Base-by-base conservation (phyloP, 53 echinoderm and acorn worm species). In the Actinopyga echinites region DNA sequence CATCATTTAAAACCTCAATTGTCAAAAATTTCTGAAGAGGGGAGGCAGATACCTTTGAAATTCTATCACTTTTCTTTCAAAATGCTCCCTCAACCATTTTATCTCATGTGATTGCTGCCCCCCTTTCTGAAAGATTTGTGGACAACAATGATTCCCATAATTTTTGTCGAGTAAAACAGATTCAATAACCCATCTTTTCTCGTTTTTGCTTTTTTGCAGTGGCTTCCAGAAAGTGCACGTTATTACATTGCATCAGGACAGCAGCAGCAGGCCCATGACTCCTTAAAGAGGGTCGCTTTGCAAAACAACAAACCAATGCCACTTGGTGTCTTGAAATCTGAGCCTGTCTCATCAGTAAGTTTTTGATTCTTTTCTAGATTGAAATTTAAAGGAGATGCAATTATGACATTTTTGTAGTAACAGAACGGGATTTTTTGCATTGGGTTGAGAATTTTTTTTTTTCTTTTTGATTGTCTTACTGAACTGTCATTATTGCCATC, bases 151-250 rank as follows among this genome's bases (percentile, higher is more conserved):
- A n/a, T n/a, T n/a, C n/a, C n/a, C n/a, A n/a, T n/a, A n/a, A n/a
- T n/a, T n/a, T n/a, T n/a, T n/a, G n/a, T n/a, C n/a, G n/a, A n/a
- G n/a, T n/a, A n/a, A n/a, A n/a, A n/a, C n/a, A n/a, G n/a, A n/a
- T 49, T 6, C 13, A 49, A 30, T 77, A 24, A 62, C 1, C 15
- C 62, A 28, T 56, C 5, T 77, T 56, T 25, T 8, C 8, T 7
- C 24, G 29, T 29, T 68, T 33, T 22, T 91, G 6, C 74, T 56
- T 59, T 31, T 32, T 42, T 78, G 10, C 86, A 99, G 99, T 99
- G 92, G 92, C 88, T 99, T 64, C 99, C 99, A 24, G 99, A 99
- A 85, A 94, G 94, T 87, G 99, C 94, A 25, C 67, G 99, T 38
- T 99, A 92, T 82, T 86, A 95, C 74, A 88, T 95, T 2, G 99